A percentile compares a stretch with the other conserved stretches of the same genome.
phyloP scores from a whole-genome alignment of 2,888 invertebrate genomes.

The Theodoxus fluviatilis region DNA sequence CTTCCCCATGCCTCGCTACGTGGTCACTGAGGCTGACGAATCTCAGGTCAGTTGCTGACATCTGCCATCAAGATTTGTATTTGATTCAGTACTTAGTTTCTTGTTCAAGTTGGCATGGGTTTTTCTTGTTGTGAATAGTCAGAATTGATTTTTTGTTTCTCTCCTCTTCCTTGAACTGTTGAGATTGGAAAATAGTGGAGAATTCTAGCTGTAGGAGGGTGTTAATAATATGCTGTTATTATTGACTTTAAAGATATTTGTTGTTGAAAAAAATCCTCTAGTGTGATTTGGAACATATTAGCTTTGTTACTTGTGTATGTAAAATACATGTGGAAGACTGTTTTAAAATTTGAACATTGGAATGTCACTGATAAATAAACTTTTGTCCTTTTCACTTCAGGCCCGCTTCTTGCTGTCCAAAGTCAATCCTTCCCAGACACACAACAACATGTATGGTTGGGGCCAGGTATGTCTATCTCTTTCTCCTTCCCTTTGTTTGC shows the following conservation, averaged over 20 bases:
- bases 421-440: conserved; percentile 99
- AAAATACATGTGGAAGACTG: neutral
- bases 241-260: neutral
- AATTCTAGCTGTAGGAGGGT: too few relatives aligned
- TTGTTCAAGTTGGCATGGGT: neutral
- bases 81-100: conserved; percentile 1
- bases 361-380: neutral
- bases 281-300: too few relatives aligned
- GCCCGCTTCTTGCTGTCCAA: conserved; percentile 97
- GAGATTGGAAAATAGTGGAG: too few relatives aligned
- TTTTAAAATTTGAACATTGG: neutral
- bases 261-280: neutral
- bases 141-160: too few relatives aligned
- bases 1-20: conserved; percentile 98
- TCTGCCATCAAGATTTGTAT: neutral
- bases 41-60: conserved; percentile 76
- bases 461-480: conserved; percentile 56
- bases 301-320: neutral
- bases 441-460: conserved; percentile 98
- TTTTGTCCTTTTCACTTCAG: conserved; percentile 67
- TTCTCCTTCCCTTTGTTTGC: conserved; percentile 3
- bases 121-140: neutral
- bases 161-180: too few relatives aligned
- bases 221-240: too few relatives aligned
- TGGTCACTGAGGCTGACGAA: conserved; percentile 98